A percentile compares a stretch with the other conserved stretches of the same genome.
Conservation (phyloP, 2,113 vertebrate genomes). For the Syngnathus typhle region DNA sequence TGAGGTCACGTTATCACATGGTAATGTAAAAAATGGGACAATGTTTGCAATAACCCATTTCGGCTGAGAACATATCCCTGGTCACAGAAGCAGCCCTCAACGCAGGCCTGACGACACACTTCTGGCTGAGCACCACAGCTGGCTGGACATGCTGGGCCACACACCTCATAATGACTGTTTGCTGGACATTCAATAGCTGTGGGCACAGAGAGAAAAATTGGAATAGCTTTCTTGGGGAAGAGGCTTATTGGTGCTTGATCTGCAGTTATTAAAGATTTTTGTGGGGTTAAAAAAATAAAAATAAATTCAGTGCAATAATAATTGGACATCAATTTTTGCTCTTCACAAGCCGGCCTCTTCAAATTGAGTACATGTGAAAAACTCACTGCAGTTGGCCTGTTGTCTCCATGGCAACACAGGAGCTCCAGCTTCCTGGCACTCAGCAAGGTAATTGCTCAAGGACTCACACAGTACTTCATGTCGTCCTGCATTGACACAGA, state of each 20-base stretch:
- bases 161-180: slow-evolving; percentile 20
- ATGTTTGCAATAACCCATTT: slow-evolving; percentile 7
- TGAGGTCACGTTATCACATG: neutral
- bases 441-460: slow-evolving; percentile 7
- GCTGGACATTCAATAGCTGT: slow-evolving; percentile 9
- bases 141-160: slow-evolving; percentile 20
- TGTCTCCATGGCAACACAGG: slow-evolving; percentile 12
- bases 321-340: neutral
- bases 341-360: neutral
- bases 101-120: neutral
- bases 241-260: too few species aligned
- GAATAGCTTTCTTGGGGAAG: too few species aligned
- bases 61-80: slow-evolving; percentile 20
- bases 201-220: neutral
- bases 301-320: neutral
- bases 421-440: slow-evolving; percentile 18
- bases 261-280: too few species aligned
- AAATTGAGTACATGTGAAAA: neutral
- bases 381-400: slow-evolving; percentile 10
- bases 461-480: slow-evolving; percentile 18
- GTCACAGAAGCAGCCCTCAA: slow-evolving; percentile 33
- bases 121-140: slow-evolving; percentile 12
- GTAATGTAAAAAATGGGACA: neutral
- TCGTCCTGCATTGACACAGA: slow-evolving; percentile 15
- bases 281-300: too few species aligned